Base-by-base conservation (phyloP, 1,140 invertebrate species). In the Agrypnia vestita region DNA sequence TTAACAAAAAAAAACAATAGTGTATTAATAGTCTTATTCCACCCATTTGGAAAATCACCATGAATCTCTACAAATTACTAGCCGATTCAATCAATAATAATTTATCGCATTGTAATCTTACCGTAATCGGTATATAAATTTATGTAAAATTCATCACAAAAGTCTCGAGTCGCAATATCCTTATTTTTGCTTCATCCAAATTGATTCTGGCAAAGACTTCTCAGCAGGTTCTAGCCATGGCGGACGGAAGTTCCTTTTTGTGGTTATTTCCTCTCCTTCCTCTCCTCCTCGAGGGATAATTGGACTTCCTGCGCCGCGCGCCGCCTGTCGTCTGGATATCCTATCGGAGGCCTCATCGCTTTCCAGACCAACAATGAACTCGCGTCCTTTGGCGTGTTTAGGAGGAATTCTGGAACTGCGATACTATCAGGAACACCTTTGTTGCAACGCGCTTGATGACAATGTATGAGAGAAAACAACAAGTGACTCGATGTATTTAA, bases 251-350 rank as follows among this genome's bases (percentile, higher is more conserved):
- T 51, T 51, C 49, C 49, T 51, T 35, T 12, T 15, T 15, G 49
- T 51, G 49, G 49, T 51, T 51, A 51, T 51, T 51, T 51, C 49
- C 49, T 51, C 49, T 51, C n/a, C n/a, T 51, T 51, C 49, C 49
- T 51, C 49, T 51, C n/a, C n/a, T 51, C 3, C 49, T 13, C 49
- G n/a, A 51, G 49, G 49, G 49, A 51, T 51, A 51, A 51, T 51
- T 51, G 49, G 49, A 51, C 49, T 51, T 51, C 49, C 49, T 51
- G 49, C n/a, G 49, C 49, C 1, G 49, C n/a, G 11, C 49, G n/a
- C n/a, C n/a, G n/a, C n/a, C n/a, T n/a, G n/a, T n/a, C n/a, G 49
- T 51, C 49, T 12, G 49, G 49, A 51, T 51, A 51, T 51, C 49
- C 49, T 51, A 51, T 51, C 49, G n/a, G 49, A 51, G 49, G 49